phyloP scores from a whole-genome alignment of 2,888 invertebrate genomes.

The Netelia melanura region DNA sequence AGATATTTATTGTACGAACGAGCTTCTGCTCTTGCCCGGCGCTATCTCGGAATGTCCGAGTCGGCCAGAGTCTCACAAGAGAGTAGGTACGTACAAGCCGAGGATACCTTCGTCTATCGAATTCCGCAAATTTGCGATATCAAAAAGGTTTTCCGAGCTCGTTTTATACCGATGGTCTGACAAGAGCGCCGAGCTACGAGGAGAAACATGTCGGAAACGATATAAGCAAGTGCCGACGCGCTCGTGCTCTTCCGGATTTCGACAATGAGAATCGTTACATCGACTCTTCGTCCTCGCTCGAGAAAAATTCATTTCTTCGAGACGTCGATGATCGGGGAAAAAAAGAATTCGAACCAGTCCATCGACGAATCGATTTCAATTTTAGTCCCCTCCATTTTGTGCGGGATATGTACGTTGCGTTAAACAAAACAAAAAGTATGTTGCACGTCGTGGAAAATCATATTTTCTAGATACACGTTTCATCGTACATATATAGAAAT shows the following conservation, averaged over 20 bases:
- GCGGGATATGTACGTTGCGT: no score
- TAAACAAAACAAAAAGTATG: not conserved
- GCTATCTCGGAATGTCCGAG: conserved; percentile 37
- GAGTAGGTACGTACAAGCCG: conserved; percentile 31
- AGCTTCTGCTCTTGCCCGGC: conserved; percentile 30
- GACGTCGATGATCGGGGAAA: no score
- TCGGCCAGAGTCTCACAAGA: no score
- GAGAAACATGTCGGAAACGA: not conserved
- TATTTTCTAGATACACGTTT: conserved; percentile 12
- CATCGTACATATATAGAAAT: conserved; percentile 36
- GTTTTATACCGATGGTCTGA: conserved; percentile 14
- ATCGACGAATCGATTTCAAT: no score
- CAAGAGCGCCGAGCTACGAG: conserved; percentile 1
- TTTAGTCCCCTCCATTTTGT: no score
- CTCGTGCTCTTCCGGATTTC: no score
- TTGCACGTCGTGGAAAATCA: not conserved
- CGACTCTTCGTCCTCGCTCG: no score
- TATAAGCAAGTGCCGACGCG: not conserved
- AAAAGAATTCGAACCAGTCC: no score
- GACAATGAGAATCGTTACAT: no score
- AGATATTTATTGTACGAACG: conserved; percentile 78
- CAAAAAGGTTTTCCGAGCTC: conserved; percentile 28
- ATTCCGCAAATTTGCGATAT: conserved; percentile 74
- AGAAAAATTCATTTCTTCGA: no score
- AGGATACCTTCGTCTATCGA: conserved; percentile 68